Evolutionary conservation across 2,888 invertebrate genomes (phyloP), one percentile per base, ranked within the genome.

Genomic region (Marronus borbonicus): DNA sequence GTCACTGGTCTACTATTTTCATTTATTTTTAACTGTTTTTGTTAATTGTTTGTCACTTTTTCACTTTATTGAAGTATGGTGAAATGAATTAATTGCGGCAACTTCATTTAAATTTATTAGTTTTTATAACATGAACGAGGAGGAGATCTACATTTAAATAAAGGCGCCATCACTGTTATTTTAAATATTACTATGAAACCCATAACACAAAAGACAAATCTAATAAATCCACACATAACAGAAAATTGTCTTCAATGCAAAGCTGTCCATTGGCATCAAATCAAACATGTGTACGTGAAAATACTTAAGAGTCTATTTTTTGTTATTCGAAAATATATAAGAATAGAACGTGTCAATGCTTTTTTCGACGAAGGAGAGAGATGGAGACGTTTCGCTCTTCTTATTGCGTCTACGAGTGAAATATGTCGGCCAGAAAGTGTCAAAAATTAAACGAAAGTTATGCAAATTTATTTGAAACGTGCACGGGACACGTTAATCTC

Each of bases 381-480:
- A 66, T 44, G 49, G 36, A 66, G 66, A 66, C 66, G 66, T 44
- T 49, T 66, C 66, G 49, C 49, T 49, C 12, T 68, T 68, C 68
- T 68, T 68, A 68, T 68, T 68, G 50, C 55, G 70, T 70, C 58
- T 58, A 72, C 39, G 44, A 36, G 58, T 60, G 72, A 72, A 60
- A 60, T 72, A 72, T 24, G 72, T 39, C 60, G 39, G 20, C 70
- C 69, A 55, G 60, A 64, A 60, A 72, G 62, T 70, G 77, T 77
- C 77, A 77, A 77, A 77, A 77, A 77, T 77, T 77, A 77, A 77
- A 70, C 70, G 77, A 77, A 77, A 77, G 77, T 64, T 77, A 77
- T 77, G 77, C 77, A 77, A 77, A 77, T 70, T 76, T 77, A 77
- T 77, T 77, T 72, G 77, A 77, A 77, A 77, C 72, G 72, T 70